Evolutionary conservation across 2,113 vertebrate species (phyloP), one percentile per base, ranked within the genome.

Genomic region (Tenebrosternarchus preto): DNA sequence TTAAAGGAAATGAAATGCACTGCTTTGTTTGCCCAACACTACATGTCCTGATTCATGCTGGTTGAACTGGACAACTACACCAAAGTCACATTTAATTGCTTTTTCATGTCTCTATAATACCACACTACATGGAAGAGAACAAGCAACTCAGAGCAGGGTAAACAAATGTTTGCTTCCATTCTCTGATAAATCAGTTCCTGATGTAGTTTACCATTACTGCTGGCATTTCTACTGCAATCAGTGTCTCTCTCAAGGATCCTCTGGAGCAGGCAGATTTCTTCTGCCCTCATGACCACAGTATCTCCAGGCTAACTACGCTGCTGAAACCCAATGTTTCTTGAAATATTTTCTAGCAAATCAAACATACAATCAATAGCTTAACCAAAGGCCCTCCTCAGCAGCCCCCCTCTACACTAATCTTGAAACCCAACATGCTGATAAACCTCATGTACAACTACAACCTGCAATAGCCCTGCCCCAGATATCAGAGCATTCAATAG

Each of bases 311-410:
- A 68, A 39, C 64, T 68, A 1, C 64, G 4, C 64, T 68, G 31
- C 64, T 68, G 64, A 68, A 68, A 39, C 33, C 29, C 27, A 66
- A 20, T 66, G 33, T 1, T 31, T 33, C 63, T 66, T 66, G 63
- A 33, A 66, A 29, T 68, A 20, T 39, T 39, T 68, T 68, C 64
- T 33, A 68, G 64, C 64, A 68, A 39, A 68, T 68, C 64, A 68
- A 68, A n/a, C 64, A 31, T n/a, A 68, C 36, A 68, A 68, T 68
- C 64, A 68, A 68, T 67, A 67, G 63, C 64, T 33, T 33, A n/a
- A 66, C 29, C 63, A 61, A 59, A 17, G 56, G 57, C 33, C 55
- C 19, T 31, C 2, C 20, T 60, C 11, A 63, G 17, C 74, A 76
- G 27, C 43, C n/a, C 59, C n/a, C 50, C 66, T n/a, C 66, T 56